Conservation (phyloP, 37 sponge, comb jelly and placozoan species). For the Axinella damicornis region DNA sequence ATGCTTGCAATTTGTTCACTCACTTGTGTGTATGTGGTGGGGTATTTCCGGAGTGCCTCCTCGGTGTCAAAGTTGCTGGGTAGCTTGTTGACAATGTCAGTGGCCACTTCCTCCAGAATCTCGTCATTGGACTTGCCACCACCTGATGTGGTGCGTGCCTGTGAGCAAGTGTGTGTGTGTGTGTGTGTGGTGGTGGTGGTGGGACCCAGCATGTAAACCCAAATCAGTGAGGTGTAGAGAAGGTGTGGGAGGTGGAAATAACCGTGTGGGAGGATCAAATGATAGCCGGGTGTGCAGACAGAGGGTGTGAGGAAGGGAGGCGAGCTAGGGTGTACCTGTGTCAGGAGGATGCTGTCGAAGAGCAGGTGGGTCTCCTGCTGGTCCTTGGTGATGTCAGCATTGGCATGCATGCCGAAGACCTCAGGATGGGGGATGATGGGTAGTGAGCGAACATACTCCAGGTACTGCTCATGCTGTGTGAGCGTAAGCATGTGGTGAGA, state of each 20-base stretch:
- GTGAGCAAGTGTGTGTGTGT: neutral
- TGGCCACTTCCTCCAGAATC: slow-evolving; percentile 90
- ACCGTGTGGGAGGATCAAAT: too few species aligned
- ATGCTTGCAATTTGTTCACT: too few species aligned
- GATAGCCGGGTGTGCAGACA: too few species aligned
- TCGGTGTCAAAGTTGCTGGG: slow-evolving; percentile 97
- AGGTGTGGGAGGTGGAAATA: too few species aligned
- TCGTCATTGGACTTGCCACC: slow-evolving; percentile 97
- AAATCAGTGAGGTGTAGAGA: too few species aligned
- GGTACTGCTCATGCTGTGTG: slow-evolving; percentile 85
- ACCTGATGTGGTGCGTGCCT: slow-evolving; percentile 83
- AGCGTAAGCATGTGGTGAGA: too few species aligned
- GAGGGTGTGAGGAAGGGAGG: too few species aligned
- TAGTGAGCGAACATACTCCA: slow-evolving; percentile 91
- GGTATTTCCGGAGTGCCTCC: slow-evolving; percentile 94
- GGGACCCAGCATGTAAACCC: too few species aligned
- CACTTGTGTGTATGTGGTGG: slow-evolving; percentile 97
- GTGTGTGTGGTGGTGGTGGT: neutral
- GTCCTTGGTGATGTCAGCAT: slow-evolving; percentile 99
- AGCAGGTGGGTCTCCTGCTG: slow-evolving; percentile 96
- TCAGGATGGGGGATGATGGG: slow-evolving; percentile 96
- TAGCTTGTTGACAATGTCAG: slow-evolving; percentile 94
- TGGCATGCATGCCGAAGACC: slow-evolving; percentile 99
- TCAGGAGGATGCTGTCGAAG: slow-evolving; percentile 97
- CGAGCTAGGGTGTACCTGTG: too few species aligned